Percentiles rank a stretch among this genome's conserved stretches.
These are phyloP conservation scores for Chloroceryle amazona DNA, from an alignment of 2,797 vertebrate species.

Conservation along the genomic window DNA sequence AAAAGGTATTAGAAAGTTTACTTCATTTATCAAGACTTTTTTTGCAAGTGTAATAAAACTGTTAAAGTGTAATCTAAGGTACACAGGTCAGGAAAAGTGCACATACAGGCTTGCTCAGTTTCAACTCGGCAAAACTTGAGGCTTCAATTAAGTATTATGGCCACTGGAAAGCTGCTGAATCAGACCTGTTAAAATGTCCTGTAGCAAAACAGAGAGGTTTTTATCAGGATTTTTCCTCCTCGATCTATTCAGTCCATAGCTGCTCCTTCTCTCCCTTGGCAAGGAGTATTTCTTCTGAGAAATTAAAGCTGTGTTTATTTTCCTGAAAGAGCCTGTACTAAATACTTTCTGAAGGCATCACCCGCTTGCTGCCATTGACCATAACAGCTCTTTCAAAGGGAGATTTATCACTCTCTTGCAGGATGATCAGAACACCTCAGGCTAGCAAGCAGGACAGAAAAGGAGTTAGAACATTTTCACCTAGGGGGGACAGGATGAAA, in stretches of 20 bases:
- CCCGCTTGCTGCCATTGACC: background rate
- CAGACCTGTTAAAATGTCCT: background rate
- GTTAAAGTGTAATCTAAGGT: background rate
- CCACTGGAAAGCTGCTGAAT: background rate
- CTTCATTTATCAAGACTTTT: background rate
- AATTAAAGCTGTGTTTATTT: background rate
- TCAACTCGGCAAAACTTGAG: background rate
- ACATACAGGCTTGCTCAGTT: background rate
- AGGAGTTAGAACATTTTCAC: background rate
- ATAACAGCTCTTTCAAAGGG: background rate
- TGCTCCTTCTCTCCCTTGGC: background rate
- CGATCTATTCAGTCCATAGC: background rate
- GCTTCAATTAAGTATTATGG: background rate
- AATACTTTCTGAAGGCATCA: background rate
- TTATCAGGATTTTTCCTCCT: background rate
- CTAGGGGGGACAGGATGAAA: background rate
- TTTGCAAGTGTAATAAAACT: background rate
- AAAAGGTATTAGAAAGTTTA: conserved; percentile 2
- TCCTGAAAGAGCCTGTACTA: background rate
- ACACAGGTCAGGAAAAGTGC: background rate
- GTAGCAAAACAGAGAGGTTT: background rate
- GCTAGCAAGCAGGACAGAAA: background rate
- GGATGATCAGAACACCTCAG: background rate
- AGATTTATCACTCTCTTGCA: background rate
- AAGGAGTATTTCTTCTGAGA: background rate